phyloP scores from a whole-genome alignment of 2,888 invertebrate species.

The Mongoloraphidia duomilia region DNA sequence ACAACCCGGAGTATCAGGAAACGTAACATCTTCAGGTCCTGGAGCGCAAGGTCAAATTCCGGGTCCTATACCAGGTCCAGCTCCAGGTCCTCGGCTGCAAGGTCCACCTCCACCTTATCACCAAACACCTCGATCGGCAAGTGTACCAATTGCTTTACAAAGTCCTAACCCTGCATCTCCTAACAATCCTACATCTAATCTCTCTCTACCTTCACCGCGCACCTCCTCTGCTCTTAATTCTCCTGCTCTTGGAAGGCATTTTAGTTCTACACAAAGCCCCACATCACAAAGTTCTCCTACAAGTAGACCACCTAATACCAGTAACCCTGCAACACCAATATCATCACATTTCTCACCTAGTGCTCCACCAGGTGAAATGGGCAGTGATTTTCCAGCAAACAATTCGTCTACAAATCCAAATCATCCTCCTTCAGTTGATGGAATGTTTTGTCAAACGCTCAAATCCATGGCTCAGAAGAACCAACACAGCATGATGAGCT shows the following conservation, averaged over 20 bases:
- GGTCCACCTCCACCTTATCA: slow-evolving; percentile 70
- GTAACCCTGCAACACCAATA: slow-evolving; percentile 59
- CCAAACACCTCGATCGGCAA: slow-evolving; percentile 56
- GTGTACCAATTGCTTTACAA: slow-evolving; percentile 58
- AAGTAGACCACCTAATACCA: slow-evolving; percentile 37
- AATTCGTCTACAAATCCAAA: slow-evolving; percentile 27
- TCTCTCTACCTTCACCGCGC: slow-evolving; percentile 60
- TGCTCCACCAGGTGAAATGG: slow-evolving; percentile 22
- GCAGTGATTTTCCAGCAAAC: slow-evolving; percentile 21
- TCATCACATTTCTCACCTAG: slow-evolving; percentile 46
- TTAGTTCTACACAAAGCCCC: slow-evolving; percentile 44
- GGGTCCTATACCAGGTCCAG: slow-evolving; percentile 20
- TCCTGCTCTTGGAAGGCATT: slow-evolving; percentile 46
- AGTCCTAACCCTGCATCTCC: slow-evolving; percentile 61
- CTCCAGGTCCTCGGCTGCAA: slow-evolving; percentile 38
- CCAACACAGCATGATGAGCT: slow-evolving; percentile 28
- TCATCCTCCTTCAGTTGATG: slow-evolving; percentile 37
- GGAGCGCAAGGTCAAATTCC: slow-evolving; percentile 4
- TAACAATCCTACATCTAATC: slow-evolving; percentile 52
- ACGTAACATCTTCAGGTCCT: slow-evolving; percentile 2
- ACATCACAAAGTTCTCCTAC: slow-evolving; percentile 46
- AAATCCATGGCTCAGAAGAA: slow-evolving; percentile 48
- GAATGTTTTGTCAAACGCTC: slow-evolving; percentile 47
- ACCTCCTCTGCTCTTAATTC: slow-evolving; percentile 55
- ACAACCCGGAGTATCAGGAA: too few relatives aligned